Evolutionary conservation across 1,140 invertebrate species (phyloP).

Genomic region (Aethina tumida): DNA sequence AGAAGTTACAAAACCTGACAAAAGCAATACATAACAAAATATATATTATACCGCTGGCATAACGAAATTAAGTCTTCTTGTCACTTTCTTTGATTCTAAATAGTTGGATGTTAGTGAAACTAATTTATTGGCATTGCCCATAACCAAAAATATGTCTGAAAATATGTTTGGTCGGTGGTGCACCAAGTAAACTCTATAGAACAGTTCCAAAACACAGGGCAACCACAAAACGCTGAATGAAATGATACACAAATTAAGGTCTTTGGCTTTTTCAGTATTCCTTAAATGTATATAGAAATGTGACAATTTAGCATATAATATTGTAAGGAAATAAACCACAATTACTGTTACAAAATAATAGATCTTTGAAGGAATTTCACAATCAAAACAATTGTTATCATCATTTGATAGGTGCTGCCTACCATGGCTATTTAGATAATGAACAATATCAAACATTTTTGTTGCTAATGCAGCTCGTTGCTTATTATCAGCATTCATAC

Average conservation of each 20-base stretch:
- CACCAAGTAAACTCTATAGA: constrained; percentile 12
- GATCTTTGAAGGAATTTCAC: constrained; percentile 6
- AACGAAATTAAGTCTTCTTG: constrained; percentile 15
- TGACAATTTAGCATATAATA: constrained; percentile 10
- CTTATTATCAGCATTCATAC: constrained; percentile 8
- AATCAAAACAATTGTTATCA: constrained; percentile 7
- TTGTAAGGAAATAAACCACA: constrained; percentile 11
- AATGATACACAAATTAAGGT: constrained; percentile 9
- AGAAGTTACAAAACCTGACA: no score
- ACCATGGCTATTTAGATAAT: constrained; percentile 7
- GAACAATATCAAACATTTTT: constrained; percentile 5
- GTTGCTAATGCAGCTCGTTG: constrained; percentile 3
- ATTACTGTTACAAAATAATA: constrained; percentile 15
- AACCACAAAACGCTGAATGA: constrained; percentile 15
- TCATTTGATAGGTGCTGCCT: constrained; percentile 6
- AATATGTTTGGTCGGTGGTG: constrained; percentile 9
- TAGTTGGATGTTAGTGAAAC: constrained; percentile 12
- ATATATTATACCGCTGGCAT: constrained; percentile 11
- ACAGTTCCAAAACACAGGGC: constrained; percentile 13
- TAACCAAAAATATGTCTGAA: constrained; percentile 16
- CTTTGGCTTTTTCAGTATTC: constrained; percentile 7
- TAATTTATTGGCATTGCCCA: constrained; percentile 17
- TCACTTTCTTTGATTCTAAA: constrained; percentile 8
- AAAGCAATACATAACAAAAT: no score
- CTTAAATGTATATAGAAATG: constrained; percentile 2